phyloP scores from a whole-genome alignment of 2,797 vertebrate species.

The Myotis pilosus region DNA sequence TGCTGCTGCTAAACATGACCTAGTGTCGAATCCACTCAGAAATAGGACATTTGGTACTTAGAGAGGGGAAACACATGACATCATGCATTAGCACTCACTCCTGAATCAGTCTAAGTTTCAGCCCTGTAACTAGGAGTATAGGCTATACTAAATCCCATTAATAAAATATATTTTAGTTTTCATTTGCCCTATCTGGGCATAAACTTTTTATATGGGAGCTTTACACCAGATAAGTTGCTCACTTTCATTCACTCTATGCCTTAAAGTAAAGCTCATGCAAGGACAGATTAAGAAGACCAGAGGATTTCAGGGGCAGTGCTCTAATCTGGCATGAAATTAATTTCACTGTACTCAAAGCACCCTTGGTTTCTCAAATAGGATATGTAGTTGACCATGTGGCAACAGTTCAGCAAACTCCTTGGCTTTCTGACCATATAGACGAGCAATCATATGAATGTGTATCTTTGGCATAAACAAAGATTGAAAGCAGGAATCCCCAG shows the following conservation, averaged over 20 bases:
- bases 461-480: not conserved
- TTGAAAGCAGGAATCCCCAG: not conserved
- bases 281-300: slow-evolving; percentile 59
- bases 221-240: not conserved
- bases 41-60: not conserved
- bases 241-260: slow-evolving; percentile 3
- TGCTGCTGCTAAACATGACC: not conserved
- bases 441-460: not conserved
- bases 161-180: not conserved
- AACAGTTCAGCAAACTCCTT: not conserved
- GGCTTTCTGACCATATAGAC: not conserved
- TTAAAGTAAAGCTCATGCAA: slow-evolving; percentile 64
- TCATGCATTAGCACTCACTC: not conserved
- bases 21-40: not conserved
- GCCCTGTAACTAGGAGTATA: not conserved
- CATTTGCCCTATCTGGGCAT: not conserved
- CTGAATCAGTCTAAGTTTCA: not conserved
- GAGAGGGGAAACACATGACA: not conserved
- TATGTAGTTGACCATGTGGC: not conserved
- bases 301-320: slow-evolving; percentile 4
- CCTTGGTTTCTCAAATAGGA: slow-evolving; percentile 48
- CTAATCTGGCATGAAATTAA: slow-evolving; percentile 64
- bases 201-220: not conserved
- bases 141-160: not conserved
- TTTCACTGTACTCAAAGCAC: slow-evolving; percentile 53